Conservation (phyloP, 2,113 vertebrate genomes). For the Notiomystis cincta region DNA sequence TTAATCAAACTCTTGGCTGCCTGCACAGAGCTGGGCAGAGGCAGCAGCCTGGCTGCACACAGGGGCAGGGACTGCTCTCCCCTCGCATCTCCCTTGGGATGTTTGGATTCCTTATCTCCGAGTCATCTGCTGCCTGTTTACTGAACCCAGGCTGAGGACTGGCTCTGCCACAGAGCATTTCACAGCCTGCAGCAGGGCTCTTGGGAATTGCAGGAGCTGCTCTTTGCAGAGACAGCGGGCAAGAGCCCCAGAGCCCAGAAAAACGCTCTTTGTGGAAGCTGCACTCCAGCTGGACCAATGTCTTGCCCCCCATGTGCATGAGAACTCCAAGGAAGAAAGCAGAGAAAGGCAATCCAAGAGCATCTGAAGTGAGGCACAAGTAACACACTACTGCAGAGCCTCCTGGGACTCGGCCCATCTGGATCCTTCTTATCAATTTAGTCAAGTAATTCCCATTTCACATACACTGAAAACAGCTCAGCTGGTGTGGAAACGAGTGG, state of each 20-base stretch:
- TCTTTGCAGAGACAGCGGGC: rapidly evolving
- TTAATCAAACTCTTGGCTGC: neutral
- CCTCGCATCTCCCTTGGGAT: neutral
- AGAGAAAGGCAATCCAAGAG: neutral
- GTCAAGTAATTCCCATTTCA: neutral
- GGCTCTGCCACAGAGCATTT: rapidly evolving
- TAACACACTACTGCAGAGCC: neutral
- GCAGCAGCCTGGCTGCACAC: neutral
- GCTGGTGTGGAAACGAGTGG: neutral
- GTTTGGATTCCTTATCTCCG: neutral
- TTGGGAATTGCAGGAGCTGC: neutral
- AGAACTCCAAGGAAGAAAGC: neutral
- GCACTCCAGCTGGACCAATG: rapidly evolving
- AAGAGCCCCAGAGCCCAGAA: neutral
- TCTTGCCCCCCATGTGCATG: rapidly evolving
- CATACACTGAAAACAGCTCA: neutral
- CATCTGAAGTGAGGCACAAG: neutral
- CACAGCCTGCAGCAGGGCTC: neutral
- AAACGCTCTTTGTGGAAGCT: neutral
- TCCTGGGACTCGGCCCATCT: rapidly evolving
- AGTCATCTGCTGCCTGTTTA: neutral
- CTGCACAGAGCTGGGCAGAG: rapidly evolving
- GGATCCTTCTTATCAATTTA: neutral
- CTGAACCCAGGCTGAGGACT: rapidly evolving
- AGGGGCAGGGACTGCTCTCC: neutral